Evolutionary conservation across 2,113 vertebrate species (phyloP).

Genomic region (Gallinago paraguaiae): DNA sequence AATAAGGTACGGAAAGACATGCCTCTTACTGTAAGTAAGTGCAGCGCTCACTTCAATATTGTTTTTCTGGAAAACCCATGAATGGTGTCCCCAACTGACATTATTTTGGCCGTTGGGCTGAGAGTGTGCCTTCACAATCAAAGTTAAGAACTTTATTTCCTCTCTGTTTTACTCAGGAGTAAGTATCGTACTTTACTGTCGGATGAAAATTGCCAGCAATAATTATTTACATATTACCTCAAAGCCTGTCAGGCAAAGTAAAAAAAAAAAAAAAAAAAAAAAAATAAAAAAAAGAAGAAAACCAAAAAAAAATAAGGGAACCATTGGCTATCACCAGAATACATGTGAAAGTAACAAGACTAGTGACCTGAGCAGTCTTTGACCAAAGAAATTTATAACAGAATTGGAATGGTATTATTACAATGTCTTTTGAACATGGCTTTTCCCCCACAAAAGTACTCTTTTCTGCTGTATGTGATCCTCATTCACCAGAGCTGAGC

Average conservation of each 20-base stretch:
- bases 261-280: not conserved
- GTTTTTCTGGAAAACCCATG: not conserved
- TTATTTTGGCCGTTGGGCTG: not conserved
- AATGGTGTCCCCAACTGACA: not conserved
- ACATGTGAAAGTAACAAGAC: not conserved
- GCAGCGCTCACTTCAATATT: not conserved
- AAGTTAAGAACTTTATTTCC: not conserved
- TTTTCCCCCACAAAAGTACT: not conserved
- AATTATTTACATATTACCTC: not conserved
- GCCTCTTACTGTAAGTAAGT: not conserved
- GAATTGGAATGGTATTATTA: not conserved
- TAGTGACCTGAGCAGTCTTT: not conserved
- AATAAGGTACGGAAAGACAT: not conserved
- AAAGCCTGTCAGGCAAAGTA: not conserved
- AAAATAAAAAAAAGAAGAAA: not conserved
- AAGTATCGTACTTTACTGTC: not conserved
- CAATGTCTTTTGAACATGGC: not conserved
- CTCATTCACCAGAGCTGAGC: not conserved
- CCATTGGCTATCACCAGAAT: not conserved
- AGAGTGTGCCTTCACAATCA: not conserved
- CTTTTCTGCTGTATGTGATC: not conserved
- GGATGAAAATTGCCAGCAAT: not conserved
- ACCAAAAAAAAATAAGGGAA: not conserved
- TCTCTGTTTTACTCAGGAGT: not conserved
- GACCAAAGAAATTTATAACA: not conserved